These are phyloP conservation scores for Crotalus tigris DNA, from an alignment of 2,113 vertebrate genomes.

Conservation along the genomic window DNA sequence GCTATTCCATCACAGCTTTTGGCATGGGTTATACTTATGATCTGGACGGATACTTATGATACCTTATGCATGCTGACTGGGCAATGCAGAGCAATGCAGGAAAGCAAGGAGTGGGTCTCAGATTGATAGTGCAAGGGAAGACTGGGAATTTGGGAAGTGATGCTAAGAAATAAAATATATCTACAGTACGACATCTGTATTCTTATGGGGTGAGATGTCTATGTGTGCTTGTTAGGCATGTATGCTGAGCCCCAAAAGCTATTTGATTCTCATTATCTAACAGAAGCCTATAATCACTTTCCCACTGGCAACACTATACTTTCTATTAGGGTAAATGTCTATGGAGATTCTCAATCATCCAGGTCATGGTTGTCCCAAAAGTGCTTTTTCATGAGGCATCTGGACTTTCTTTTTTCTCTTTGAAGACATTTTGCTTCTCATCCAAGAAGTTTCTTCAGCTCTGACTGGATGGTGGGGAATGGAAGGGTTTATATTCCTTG, in stretches of 20 bases:
- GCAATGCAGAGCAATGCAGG: background rate
- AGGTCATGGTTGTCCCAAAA: too few species aligned
- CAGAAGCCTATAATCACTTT: background rate
- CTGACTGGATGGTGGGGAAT: too few species aligned
- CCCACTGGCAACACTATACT: background rate
- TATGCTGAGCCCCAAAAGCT: background rate
- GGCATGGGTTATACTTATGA: background rate
- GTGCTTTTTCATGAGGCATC: too few species aligned
- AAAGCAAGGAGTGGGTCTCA: background rate
- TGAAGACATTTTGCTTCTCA: too few species aligned
- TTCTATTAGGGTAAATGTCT: background rate
- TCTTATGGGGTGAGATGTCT: background rate
- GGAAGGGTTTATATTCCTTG: too few species aligned
- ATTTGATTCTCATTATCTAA: background rate
- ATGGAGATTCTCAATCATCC: too few species aligned
- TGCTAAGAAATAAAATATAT: background rate
- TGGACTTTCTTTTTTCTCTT: too few species aligned
- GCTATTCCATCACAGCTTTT: background rate
- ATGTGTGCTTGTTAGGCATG: background rate
- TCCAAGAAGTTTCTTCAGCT: too few species aligned
- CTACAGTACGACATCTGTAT: background rate
- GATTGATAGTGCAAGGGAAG: background rate
- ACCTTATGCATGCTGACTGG: background rate
- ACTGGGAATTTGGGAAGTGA: background rate
- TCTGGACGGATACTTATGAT: background rate